Evolutionary conservation across 1,140 invertebrate genomes (phyloP), one percentile per base, ranked within the genome.

Genomic region (Nomia melanderi): DNA sequence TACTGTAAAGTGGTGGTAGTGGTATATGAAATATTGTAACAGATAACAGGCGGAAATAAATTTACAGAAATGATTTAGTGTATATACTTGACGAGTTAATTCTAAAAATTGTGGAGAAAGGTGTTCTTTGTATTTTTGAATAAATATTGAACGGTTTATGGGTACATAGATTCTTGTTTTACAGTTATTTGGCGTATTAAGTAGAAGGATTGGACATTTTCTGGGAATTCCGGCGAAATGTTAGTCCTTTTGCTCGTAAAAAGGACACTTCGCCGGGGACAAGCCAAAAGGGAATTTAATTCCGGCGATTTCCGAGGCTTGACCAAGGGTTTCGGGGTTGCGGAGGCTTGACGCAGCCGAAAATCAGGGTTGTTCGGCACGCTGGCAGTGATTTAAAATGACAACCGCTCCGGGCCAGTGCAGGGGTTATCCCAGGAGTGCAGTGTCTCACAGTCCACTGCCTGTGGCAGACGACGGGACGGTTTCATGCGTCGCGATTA

Each of bases 321-420:
- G 79, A 67, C 57, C 31, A 60, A 83, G 57, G 73, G 41, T 62
- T 71, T 57, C 12, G 41, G 23, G 20, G 41, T 20, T 11, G 14
- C 36, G 17, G 62, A 54, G 44, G 73, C n/a, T 70, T 25, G 36
- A 44, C 59, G 25, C 27, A 20, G 60, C 25, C n/a, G 29, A 29
- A 59, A 50, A 56, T 66, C 69, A 56, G 66, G 60, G 57, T 41
- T 62, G 71, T 75, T 77, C 60, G 64, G 65, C 74, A 73, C 70
- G 71, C 77, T 73, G 83, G 82, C 87, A 86, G 85, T 90, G 87
- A 90, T 90, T 90, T 90, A 89, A 90, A 90, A 89, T 89, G 89
- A 90, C 87, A 89, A 83, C 79, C 86, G 77, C 82, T 82, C 81
- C 75, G 63, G 81, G 75, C 79, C 74, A 29, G 50, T 31, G 78